Evolutionary conservation across 2,888 invertebrate genomes (phyloP), one percentile per base, ranked within the genome.

Genomic region (Drosophila phalerata): DNA sequence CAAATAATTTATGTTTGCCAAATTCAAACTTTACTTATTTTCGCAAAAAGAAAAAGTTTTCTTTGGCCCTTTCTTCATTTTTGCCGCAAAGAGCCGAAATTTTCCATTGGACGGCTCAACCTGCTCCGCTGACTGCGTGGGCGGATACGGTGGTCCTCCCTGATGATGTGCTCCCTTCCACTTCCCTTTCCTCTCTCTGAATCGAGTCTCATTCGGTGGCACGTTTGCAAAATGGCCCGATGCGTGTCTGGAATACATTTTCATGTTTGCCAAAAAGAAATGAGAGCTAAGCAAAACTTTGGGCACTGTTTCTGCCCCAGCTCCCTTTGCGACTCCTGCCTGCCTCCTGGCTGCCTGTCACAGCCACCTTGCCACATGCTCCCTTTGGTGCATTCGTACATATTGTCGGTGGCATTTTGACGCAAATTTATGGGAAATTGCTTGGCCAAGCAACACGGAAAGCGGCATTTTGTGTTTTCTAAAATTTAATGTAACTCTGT

Each of bases 201-300:
- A 56, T 61, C 65, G 67, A 76, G 77, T 56, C 83, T 88, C 83
- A 90, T 90, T 90, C 83, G 80, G 83, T 88, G 88, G 90, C 92
- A 92, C 92, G 91, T 91, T 91, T 90, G 86, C 89, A 91, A 91
- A 90, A 91, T 92, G 92, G 91, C 90, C 75, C 77, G 75, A 89
- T 92, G 92, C 91, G 91, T 91, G 91, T 90, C 81, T 87, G 67
- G 91, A 91, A 91, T 91, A 91, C 89, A 90, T 92, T 91, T 89
- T 76, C 81, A 69, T 81, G 74, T 82, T 88, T 86, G 84, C 81
- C 84, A 80, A 88, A 77, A 70, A 48, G 67, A 70, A 81, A 76
- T 63, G 60, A 74, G 70, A 57, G 66, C 60, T 52, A 58, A 69
- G 65, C 68, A 71, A 79, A 79, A 79, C 52, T 68, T 68, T 65